Base-by-base conservation (phyloP, 2,113 vertebrate genomes). In the Corythoichthys intestinalis region DNA sequence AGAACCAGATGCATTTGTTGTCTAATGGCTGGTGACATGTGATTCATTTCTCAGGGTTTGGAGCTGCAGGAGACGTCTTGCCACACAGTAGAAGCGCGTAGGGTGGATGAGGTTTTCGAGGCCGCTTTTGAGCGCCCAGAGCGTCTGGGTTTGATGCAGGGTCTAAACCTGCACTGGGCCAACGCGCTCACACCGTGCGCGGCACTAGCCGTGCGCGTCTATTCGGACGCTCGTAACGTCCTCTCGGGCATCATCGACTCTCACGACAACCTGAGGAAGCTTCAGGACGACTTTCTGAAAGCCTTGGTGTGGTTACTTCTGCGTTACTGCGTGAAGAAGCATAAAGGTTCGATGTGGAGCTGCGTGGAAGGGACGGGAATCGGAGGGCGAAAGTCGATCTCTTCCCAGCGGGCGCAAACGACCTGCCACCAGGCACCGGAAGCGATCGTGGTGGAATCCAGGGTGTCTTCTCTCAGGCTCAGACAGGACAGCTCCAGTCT, bases 61-160 rank as follows among this genome's bases (percentile, higher is more conserved):
- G 97, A 99, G 90, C 89, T 99, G 61, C 96, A 98, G 87, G 97
- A 98, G 87, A 99, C 97, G 0, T 98, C 97, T 7, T 98, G 97
- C 79, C 97, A 99, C 78, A 95, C 96, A 4, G 95, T 94, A 73
- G 97, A 99, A 91, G 97, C 96, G 39, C 94, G 91, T 69, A 91
- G 93, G 78, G 95, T 99, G 61, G 96, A 98, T 66, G 96, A 99
- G 86, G 92, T 99, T 60, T 99, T 99, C 70, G 95, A 95, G 85
- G 90, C 83, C 56, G 95, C 95, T 8, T 97, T 98, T 44, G 93
- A 95, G 74, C 90, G 90, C 4, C 90, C 94, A 4, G 94, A 96
- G 69, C 78, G 75, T 46, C 66, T 88, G 0, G 90, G 90, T 72
- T 75, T 91, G 57, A 89, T 91, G 35, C 90, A 92, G 62, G 91